Conservation (phyloP, 2,797 vertebrate genomes). For the Stomatorhinus walkeri region DNA sequence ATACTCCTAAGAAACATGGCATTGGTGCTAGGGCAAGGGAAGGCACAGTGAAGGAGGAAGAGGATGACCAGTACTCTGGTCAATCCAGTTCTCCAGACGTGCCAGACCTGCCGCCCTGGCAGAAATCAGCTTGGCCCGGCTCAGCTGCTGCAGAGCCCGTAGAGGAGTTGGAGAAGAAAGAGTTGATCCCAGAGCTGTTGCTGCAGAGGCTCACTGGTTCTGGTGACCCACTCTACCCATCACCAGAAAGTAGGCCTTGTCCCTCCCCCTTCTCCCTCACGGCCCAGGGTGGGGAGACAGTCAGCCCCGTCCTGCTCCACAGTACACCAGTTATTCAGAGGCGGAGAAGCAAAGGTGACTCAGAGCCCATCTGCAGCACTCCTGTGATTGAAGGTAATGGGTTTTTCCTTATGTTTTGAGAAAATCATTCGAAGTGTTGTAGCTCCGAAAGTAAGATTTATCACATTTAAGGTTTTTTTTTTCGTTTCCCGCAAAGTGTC, state of each 20-base stretch:
- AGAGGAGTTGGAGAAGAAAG: constrained; percentile 38
- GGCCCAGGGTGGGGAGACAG: constrained; percentile 43
- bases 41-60: constrained; percentile 40
- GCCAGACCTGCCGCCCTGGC: constrained; percentile 75
- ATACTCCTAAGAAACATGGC: constrained; percentile 44
- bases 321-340: constrained; percentile 73
- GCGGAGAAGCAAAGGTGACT: constrained; percentile 43
- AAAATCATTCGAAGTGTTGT: neutral
- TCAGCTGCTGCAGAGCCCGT: constrained; percentile 42
- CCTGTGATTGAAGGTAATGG: constrained; percentile 70
- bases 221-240: constrained; percentile 29
- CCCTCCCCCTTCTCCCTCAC: constrained; percentile 42
- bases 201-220: constrained; percentile 29
- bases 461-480: neutral
- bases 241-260: constrained; percentile 39
- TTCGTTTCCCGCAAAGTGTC: constrained; percentile 11
- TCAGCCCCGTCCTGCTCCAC: constrained; percentile 60
- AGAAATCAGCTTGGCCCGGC: constrained; percentile 58
- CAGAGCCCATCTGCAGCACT: constrained; percentile 65
- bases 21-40: constrained; percentile 20
- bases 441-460: neutral
- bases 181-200: constrained; percentile 32
- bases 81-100: constrained; percentile 67
- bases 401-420: neutral
- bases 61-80: constrained; percentile 47